Evolutionary conservation across 2,113 vertebrate genomes (phyloP).

Genomic region (Oncorhynchus masou): DNA sequence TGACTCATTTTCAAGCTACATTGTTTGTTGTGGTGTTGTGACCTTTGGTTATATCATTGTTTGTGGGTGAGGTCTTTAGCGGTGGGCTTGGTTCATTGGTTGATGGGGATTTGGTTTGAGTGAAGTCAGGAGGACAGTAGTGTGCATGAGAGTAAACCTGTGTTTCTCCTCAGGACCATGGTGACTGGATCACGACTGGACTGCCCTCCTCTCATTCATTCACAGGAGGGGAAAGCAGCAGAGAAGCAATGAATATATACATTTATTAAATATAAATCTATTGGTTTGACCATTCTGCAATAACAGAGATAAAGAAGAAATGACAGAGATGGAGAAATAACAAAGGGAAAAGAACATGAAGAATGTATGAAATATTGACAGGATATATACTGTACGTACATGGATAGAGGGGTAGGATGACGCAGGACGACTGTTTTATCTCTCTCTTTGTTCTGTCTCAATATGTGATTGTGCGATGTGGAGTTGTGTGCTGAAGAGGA

Average conservation of each 20-base stretch:
- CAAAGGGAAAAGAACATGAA: constrained; percentile 47
- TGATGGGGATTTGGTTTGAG: constrained; percentile 28
- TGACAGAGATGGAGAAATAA: constrained; percentile 13
- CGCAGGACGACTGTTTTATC: constrained; percentile 25
- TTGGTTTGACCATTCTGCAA: constrained; percentile 74
- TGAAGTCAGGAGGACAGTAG: constrained; percentile 31
- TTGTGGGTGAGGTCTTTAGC: constrained; percentile 1
- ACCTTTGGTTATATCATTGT: constrained; percentile 22
- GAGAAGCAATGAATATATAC: constrained; percentile 66
- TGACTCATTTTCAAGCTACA: background rate
- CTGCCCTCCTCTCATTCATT: constrained; percentile 58
- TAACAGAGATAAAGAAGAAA: constrained; percentile 60
- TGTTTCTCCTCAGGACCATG: constrained; percentile 59
- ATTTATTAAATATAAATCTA: constrained; percentile 55
- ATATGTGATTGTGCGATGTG: constrained; percentile 24
- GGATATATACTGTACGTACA: constrained; percentile 15
- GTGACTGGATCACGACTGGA: constrained; percentile 49
- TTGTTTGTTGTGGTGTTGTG: background rate
- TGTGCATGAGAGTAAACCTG: constrained; percentile 26
- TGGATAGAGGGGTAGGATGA: constrained; percentile 13
- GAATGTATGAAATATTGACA: constrained; percentile 66
- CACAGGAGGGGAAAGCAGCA: constrained; percentile 59
- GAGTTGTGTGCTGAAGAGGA: background rate
- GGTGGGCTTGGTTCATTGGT: constrained; percentile 3
- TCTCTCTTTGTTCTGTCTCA: constrained; percentile 30